These are phyloP conservation scores for Timandra comae DNA, from an alignment of 2,888 invertebrate genomes.

Conservation along the genomic window DNA sequence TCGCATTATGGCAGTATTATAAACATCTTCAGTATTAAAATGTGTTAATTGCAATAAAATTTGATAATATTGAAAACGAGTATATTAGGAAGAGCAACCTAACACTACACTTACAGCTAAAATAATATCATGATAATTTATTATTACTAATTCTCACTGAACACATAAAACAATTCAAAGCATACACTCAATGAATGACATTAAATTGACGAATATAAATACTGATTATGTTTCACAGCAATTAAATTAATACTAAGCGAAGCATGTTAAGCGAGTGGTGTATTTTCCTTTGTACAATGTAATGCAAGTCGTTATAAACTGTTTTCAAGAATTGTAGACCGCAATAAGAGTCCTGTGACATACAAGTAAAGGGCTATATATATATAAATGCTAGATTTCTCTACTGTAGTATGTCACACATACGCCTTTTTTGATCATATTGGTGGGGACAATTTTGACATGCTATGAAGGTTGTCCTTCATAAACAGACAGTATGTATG, in stretches of 20 bases:
- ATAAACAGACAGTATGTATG: too few relatives aligned
- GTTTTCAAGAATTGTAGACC: too few relatives aligned
- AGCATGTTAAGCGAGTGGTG: constrained; percentile 6
- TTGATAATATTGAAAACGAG: constrained; percentile 1
- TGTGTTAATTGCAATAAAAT: constrained; percentile 3
- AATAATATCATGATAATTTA: constrained; percentile 52
- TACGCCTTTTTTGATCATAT: too few relatives aligned
- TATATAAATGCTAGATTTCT: too few relatives aligned
- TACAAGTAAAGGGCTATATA: too few relatives aligned
- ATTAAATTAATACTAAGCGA: constrained; percentile 14
- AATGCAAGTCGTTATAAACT: too few relatives aligned
- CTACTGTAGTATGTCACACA: too few relatives aligned
- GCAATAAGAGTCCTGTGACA: too few relatives aligned
- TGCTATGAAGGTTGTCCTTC: too few relatives aligned
- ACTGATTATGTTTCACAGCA: constrained; percentile 17
- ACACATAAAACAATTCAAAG: constrained; percentile 31
- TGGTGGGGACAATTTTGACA: too few relatives aligned
- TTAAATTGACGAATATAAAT: constrained; percentile 14
- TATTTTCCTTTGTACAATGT: not conserved
- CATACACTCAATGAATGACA: constrained; percentile 31
- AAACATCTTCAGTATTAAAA: constrained; percentile 1
- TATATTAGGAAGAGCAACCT: constrained; percentile 39
- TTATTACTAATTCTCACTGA: constrained; percentile 62
- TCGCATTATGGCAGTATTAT: constrained; percentile 6
- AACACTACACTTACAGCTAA: constrained; percentile 38